Conservation (phyloP, 2,888 invertebrate genomes). For the Lithophane ornitopus region DNA sequence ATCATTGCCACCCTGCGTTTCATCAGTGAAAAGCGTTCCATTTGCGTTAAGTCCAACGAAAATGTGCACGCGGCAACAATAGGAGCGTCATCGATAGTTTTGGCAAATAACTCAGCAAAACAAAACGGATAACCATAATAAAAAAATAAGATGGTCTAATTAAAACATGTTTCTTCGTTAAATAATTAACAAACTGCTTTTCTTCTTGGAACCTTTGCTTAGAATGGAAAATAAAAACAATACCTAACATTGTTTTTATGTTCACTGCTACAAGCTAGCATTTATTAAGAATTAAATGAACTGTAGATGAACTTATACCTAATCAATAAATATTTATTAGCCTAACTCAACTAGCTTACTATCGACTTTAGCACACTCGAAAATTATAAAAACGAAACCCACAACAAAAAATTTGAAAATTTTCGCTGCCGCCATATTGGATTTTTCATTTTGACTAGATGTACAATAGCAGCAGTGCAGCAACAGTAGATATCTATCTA, state of each 20-base stretch:
- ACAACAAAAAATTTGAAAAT: no score
- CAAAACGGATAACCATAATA: not conserved
- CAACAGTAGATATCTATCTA: no score
- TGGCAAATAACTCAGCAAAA: not conserved
- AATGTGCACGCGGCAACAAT: not conserved
- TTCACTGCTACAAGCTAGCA: not conserved
- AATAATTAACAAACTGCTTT: not conserved
- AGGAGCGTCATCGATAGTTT: not conserved
- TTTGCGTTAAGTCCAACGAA: not conserved
- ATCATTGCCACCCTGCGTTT: not conserved
- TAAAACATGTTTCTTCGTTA: slow-evolving; percentile 21
- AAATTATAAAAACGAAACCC: no score
- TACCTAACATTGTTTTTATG: not conserved
- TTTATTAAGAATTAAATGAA: not conserved
- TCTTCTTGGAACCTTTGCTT: not conserved
- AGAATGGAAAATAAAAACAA: not conserved
- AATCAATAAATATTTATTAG: no score
- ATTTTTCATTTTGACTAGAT: no score
- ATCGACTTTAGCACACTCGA: no score
- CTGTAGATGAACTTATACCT: no score
- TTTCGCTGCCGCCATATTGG: no score
- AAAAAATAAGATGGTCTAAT: not conserved
- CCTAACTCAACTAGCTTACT: no score
- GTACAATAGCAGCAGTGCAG: no score
- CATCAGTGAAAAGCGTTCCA: not conserved